Evolutionary conservation across 92 coral and sea anemone species (phyloP), one percentile per base, ranked within the genome.

Genomic region (Diadumene lineata): DNA sequence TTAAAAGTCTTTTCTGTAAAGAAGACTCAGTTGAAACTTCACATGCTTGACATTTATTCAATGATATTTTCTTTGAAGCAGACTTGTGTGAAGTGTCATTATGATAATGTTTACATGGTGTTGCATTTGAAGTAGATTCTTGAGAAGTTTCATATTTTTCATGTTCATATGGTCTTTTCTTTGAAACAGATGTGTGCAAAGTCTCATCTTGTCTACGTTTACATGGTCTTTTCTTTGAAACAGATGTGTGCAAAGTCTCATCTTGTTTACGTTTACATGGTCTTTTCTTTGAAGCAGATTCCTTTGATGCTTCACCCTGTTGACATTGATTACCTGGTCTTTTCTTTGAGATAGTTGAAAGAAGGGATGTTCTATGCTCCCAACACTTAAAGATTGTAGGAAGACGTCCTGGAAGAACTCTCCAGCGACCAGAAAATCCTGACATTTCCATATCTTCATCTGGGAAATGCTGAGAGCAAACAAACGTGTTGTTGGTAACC

Each of bases 401-500:
- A 58, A 84, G 58, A 38, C 70, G 61, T 1, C 76, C 74, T 9
- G 67, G 66, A 19, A 68, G 77, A n/a, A 77, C 30, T n/a, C 28
- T 50, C 68, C 74, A 68, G 28, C 75, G 60, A 27, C 82, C 75
- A 73, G 76, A 71, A 66, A 51, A 79, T 7, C 72, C 73, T 1
- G 68, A 55, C 43, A 32, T 64, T 60, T 79, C 89, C 43, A 79
- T 64, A 56, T 79, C 85, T 29, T 66, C 81, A 22, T 78, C 68
- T 23, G 2, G 22, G 29, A 77, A 82, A 70, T 76, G 67, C 31
- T 76, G 82, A 16, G 84, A 84, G 29, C 88, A 84, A 15, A 72
- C 76, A 63, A 84, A 76, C 4, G 87, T 82, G 51, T 82, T 80
- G 25, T 74, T 64, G 73, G 68, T 57, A 1, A 81, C 69, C 85